Conservation (phyloP, 2,113 vertebrate genomes). For the Vulpes vulpes region DNA sequence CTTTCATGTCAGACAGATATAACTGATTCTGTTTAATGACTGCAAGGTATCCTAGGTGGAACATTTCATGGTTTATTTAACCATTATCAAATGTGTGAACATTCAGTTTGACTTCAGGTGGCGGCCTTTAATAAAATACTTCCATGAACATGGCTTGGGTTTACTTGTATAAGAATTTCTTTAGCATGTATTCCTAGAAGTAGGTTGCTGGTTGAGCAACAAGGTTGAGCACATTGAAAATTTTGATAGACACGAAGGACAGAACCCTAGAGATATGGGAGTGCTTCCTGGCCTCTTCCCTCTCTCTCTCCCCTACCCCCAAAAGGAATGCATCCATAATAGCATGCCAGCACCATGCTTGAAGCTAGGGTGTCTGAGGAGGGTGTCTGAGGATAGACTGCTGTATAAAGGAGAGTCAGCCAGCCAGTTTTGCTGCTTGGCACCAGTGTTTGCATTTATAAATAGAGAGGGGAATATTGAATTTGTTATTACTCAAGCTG, state of each 20-base stretch:
- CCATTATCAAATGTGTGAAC: neutral
- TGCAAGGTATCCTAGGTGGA: neutral
- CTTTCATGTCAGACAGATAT: neutral
- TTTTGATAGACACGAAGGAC: neutral
- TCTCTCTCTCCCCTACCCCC: neutral
- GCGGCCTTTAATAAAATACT: conserved; percentile 29
- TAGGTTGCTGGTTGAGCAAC: neutral
- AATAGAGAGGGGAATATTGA: neutral
- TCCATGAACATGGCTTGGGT: neutral
- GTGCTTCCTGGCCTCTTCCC: neutral
- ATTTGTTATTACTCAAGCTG: conserved; percentile 41
- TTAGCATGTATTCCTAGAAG: conserved; percentile 24
- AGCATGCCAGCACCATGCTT: neutral
- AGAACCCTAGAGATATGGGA: neutral
- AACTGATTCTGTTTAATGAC: neutral
- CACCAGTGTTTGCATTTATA: conserved; percentile 34
- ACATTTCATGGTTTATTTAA: neutral
- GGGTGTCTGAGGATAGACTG: neutral
- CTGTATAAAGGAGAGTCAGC: neutral
- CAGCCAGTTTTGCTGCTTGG: neutral
- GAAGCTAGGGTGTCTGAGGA: neutral
- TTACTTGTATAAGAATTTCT: neutral
- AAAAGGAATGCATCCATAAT: neutral
- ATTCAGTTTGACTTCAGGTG: neutral
- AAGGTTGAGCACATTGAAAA: neutral